These are phyloP conservation scores for Scortum barcoo DNA, from an alignment of 2,113 vertebrate genomes.

Conservation along the genomic window DNA sequence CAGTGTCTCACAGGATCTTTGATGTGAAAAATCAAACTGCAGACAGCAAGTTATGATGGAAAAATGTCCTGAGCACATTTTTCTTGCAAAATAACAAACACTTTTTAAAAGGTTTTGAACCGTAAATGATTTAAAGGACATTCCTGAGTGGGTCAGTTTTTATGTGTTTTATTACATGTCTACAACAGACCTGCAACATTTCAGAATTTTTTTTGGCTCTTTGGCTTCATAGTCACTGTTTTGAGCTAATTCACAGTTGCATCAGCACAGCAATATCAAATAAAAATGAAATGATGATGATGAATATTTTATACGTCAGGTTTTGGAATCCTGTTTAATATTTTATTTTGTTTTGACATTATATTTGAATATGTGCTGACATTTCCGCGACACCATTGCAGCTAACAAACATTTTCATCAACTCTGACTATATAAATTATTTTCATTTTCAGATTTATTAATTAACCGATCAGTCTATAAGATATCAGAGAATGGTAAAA, in stretches of 20 bases:
- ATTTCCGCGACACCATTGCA: too few species aligned
- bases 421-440: neutral
- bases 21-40: neutral
- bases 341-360: neutral
- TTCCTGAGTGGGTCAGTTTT: neutral
- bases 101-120: neutral
- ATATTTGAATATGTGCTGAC: neutral
- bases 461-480: neutral
- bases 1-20: neutral
- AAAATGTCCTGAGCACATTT: neutral
- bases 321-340: slow-evolving; percentile 9
- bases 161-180: neutral
- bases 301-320: neutral
- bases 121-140: neutral
- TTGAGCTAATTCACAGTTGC: neutral
- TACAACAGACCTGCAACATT: neutral
- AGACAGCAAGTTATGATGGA: neutral
- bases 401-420: neutral
- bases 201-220: neutral
- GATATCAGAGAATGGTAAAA: neutral
- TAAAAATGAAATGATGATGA: neutral
- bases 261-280: neutral
- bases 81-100: neutral
- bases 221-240: neutral
- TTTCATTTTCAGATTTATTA: neutral